Conservation (phyloP, 1,140 invertebrate species). For the Drosophila arawakana region DNA sequence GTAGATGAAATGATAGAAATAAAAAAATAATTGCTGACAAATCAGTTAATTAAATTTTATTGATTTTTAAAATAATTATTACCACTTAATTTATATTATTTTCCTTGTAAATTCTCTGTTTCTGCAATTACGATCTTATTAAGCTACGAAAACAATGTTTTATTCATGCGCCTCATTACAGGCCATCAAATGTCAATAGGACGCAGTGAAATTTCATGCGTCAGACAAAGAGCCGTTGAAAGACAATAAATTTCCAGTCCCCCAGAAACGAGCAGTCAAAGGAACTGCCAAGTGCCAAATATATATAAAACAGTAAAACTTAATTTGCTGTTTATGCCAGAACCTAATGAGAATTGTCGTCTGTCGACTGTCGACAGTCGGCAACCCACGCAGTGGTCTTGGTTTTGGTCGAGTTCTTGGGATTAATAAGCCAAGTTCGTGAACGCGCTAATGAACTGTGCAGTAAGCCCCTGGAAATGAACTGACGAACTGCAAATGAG, state of each 20-base stretch:
- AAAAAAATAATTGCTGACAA: not conserved
- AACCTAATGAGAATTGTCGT: slow-evolving; percentile 73
- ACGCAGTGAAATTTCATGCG: slow-evolving; percentile 53
- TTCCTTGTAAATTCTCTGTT: not conserved
- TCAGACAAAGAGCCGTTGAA: slow-evolving; percentile 5
- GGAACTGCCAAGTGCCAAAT: slow-evolving; percentile 50
- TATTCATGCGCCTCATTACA: slow-evolving; percentile 68
- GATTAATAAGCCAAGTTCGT: slow-evolving; percentile 76
- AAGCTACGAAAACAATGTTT: slow-evolving; percentile 42
- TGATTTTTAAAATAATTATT: slow-evolving; percentile 3
- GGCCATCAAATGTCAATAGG: slow-evolving; percentile 78
- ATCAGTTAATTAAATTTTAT: not conserved
- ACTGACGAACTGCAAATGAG: slow-evolving; percentile 57
- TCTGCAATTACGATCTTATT: slow-evolving; percentile 41
- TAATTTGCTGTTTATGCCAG: slow-evolving; percentile 78
- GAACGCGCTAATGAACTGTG: slow-evolving; percentile 75
- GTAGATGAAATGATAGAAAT: too few species aligned
- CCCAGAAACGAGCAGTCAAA: slow-evolving; percentile 29
- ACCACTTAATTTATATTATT: not conserved
- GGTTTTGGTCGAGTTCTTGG: slow-evolving; percentile 39
- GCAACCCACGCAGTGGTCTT: slow-evolving; percentile 20
- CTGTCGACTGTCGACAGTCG: slow-evolving; percentile 16
- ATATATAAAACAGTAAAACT: slow-evolving; percentile 73
- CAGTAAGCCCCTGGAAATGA: slow-evolving; percentile 69
- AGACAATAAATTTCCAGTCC: slow-evolving; percentile 2